phyloP scores from a whole-genome alignment of 2,113 vertebrate species.

The Anarhynchus alexandrinus region DNA sequence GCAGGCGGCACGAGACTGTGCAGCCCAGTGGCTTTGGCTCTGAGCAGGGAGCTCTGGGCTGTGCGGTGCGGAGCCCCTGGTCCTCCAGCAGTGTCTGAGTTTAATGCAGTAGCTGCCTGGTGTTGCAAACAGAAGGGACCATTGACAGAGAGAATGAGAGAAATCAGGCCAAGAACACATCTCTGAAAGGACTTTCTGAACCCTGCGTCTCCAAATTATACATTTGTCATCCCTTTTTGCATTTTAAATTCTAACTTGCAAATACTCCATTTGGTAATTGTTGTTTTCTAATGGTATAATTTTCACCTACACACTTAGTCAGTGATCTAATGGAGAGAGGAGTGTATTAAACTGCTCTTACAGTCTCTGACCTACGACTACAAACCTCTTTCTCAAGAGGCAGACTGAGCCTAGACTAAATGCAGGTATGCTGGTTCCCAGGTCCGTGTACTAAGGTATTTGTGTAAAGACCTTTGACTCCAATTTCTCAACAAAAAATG shows the following conservation, averaged over 20 bases:
- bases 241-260: background rate
- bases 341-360: background rate
- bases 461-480: background rate
- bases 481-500: background rate
- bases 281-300: background rate
- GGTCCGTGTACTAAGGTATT: background rate
- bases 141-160: background rate
- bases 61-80: rapidly evolving
- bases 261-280: background rate
- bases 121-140: background rate
- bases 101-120: background rate
- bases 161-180: background rate
- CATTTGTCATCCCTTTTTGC: background rate
- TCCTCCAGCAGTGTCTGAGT: background rate
- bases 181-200: background rate
- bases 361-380: background rate
- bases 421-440: background rate
- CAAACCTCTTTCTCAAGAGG: background rate
- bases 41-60: background rate
- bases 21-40: background rate
- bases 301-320: background rate
- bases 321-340: background rate
- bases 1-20: background rate
- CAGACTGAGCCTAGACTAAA: background rate
- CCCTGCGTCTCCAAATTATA: background rate